Evolutionary conservation across 2,797 vertebrate species (phyloP), one percentile per base, ranked within the genome.

Genomic region (Chrysolophus pictus): DNA sequence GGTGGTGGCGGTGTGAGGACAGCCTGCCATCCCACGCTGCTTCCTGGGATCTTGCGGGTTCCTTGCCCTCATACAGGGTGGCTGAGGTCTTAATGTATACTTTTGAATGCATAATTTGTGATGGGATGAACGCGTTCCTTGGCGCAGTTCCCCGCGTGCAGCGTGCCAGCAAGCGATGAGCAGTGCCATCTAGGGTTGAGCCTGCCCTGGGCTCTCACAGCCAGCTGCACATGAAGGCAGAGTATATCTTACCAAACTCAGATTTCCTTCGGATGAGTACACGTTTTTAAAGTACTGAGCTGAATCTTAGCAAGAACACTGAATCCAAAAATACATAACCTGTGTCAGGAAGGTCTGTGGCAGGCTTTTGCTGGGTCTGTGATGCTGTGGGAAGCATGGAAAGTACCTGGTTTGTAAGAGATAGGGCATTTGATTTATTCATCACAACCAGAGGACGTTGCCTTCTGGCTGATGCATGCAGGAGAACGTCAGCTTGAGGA

Each of bases 141-240:
- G 88, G 84, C 76, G 2, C 3, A 17, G 69, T 58, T 68, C 63
- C 56, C 4, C 0, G 2, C 24, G 22, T 2, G 12, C 62, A 88
- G 26, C 68, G 1, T 26, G 51, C 74, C 85, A 46, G 21, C 2
- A 16, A 31, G 65, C 1, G 90, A 87, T 90, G 80, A 94, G 85
- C 95, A 95, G 93, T 96, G 95, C 96, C 97, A 94, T 89, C 96
- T 96, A 96, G 94, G 95, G 96, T 88, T 94, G 88, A 88, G 90
- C 83, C 74, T 46, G 88, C 69, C 93, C 67, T 55, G 5, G 65
- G 75, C 28, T 44, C 74, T 58, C 49, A 10, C 80, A 10, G 42
- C 39, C 55, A 63, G 84, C 64, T 3, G 2, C 85, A 76, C 59
- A 74, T 3, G 11, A 49, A 70, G 67, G 29, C 82, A 63, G 12